These are phyloP conservation scores for Tholera decimalis DNA, from an alignment of 2,888 invertebrate genomes.

Conservation along the genomic window DNA sequence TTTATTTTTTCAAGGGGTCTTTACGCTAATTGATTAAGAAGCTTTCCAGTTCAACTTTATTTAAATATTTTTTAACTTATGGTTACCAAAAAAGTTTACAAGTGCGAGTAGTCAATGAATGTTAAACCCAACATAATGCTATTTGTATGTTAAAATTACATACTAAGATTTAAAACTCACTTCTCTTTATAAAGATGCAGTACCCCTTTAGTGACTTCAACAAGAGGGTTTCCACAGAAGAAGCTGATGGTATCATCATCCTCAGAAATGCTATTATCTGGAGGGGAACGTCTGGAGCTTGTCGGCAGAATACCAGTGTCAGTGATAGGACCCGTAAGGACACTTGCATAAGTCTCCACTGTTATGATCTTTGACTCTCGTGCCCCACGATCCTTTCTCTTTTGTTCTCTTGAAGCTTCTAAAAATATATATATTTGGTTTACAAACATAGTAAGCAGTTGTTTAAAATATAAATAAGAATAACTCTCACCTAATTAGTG, in stretches of 20 bases:
- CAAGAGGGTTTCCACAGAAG: slow-evolving; percentile 99
- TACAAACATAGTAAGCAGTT: background rate
- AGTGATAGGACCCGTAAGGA: slow-evolving; percentile 89
- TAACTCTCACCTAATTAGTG: background rate
- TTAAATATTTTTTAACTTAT: too few relatives aligned
- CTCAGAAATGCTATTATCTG: slow-evolving; percentile 76
- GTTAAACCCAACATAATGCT: too few relatives aligned
- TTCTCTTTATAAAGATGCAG: slow-evolving; percentile 99
- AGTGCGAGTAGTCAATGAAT: too few relatives aligned
- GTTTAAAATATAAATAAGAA: background rate
- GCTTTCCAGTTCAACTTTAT: too few relatives aligned
- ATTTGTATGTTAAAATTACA: background rate
- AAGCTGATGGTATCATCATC: slow-evolving; percentile 93
- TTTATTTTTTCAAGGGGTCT: too few relatives aligned
- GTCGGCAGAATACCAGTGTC: slow-evolving; percentile 92
- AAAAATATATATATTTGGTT: background rate
- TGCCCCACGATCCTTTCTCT: slow-evolving; percentile 92
- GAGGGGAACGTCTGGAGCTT: slow-evolving; percentile 92
- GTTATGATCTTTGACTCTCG: slow-evolving; percentile 94
- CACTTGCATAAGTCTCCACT: slow-evolving; percentile 95
- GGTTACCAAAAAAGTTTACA: too few relatives aligned
- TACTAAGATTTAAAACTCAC: slow-evolving; percentile 89
- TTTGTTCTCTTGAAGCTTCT: slow-evolving; percentile 86
- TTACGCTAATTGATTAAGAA: too few relatives aligned
- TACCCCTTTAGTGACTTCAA: slow-evolving; percentile 99